These are phyloP conservation scores for Lamellibrachia columna DNA, from an alignment of 2,888 invertebrate species.

Conservation along the genomic window DNA sequence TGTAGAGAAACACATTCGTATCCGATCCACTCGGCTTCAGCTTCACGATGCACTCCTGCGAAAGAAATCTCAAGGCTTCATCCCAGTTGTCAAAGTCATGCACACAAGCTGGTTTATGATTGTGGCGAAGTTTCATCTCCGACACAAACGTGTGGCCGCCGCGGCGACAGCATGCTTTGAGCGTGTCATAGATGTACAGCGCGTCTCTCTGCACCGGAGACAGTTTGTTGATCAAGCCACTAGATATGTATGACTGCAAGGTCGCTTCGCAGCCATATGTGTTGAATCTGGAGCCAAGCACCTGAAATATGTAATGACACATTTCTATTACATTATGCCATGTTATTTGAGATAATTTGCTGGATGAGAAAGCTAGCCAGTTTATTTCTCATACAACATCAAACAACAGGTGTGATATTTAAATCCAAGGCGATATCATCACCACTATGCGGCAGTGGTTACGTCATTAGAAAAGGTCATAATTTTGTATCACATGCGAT, in stretches of 20 bases:
- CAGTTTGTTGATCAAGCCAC: constrained; percentile 43
- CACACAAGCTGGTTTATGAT: not conserved
- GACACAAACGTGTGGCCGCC: constrained; percentile 51
- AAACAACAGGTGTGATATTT: no score
- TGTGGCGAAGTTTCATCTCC: constrained; percentile 22
- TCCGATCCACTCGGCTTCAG: not conserved
- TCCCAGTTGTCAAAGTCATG: constrained; percentile 25
- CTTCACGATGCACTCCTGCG: constrained; percentile 3
- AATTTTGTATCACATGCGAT: no score
- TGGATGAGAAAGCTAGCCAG: not conserved
- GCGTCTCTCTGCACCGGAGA: constrained; percentile 48
- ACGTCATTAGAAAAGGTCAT: not conserved
- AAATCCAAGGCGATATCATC: no score
- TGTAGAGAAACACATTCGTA: constrained; percentile 23
- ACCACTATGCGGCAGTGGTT: no score
- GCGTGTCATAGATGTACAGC: constrained; percentile 54
- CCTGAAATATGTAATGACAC: constrained; percentile 37
- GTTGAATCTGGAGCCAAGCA: constrained; percentile 44
- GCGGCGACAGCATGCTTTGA: constrained; percentile 49
- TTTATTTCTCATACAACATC: no score
- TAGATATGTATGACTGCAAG: constrained; percentile 41
- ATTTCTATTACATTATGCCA: not conserved
- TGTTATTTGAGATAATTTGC: not conserved
- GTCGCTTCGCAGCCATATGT: constrained; percentile 48
- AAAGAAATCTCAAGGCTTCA: constrained; percentile 25